Percentiles rank a stretch among this genome's conserved stretches.
phyloP scores from a whole-genome alignment of 2,797 vertebrate genomes.

The Pipistrellus kuhlii region DNA sequence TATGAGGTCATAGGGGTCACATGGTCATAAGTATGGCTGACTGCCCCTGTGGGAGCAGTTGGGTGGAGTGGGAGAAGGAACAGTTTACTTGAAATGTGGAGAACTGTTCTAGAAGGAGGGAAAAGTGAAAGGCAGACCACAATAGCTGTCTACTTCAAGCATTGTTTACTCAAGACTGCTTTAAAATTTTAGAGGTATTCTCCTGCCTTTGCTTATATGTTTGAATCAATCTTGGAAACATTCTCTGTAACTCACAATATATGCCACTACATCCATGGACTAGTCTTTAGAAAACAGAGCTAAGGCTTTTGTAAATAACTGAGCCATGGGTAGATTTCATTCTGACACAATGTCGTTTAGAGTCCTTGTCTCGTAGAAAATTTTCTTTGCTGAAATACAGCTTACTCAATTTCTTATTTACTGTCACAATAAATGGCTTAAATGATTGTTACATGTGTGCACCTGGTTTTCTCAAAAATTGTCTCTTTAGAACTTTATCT shows the following conservation, averaged over 20 bases:
- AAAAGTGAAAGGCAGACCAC: neutral
- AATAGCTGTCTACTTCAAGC: neutral
- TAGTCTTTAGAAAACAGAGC: neutral
- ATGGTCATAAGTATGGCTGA: neutral
- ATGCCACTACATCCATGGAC: neutral
- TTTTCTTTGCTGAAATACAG: slow-evolving; percentile 56
- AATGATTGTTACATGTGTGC: neutral
- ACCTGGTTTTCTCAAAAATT: slow-evolving; percentile 37
- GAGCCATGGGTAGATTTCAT: slow-evolving; percentile 24
- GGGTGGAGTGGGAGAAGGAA: neutral
- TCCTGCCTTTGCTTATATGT: slow-evolving; percentile 6
- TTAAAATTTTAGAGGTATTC: slow-evolving; percentile 2
- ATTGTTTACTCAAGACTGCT: slow-evolving; percentile 14
- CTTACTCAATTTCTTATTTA: slow-evolving; percentile 52
- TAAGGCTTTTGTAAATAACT: slow-evolving; percentile 27
- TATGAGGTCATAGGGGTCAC: neutral
- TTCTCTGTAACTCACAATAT: neutral
- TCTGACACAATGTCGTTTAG: neutral
- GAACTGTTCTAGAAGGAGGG: slow-evolving; percentile 1
- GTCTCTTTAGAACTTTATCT: neutral
- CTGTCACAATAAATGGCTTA: slow-evolving; percentile 48
- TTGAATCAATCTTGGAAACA: slow-evolving; percentile 21
- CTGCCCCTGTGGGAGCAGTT: neutral
- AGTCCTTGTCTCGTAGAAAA: slow-evolving; percentile 23
- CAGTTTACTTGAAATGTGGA: slow-evolving; percentile 1